Conservation (phyloP, 2,797 vertebrate species). For the Microctenopoma stevenorrisi region DNA sequence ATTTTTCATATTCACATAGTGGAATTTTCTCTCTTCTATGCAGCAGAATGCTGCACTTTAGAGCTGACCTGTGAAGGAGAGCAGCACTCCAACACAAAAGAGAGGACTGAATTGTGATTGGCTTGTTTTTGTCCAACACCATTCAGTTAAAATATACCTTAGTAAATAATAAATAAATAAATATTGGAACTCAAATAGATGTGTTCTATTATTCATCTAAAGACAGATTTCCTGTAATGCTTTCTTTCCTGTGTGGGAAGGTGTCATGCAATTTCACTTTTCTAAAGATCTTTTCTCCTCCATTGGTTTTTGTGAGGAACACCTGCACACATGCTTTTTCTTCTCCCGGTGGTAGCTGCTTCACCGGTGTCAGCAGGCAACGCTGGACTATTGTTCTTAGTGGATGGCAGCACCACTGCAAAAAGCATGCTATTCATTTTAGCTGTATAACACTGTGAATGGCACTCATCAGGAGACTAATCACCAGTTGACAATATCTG, state of each 20-base stretch:
- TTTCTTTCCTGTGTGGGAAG: constrained; percentile 33
- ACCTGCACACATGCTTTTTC: constrained; percentile 37
- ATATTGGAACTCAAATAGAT: constrained; percentile 7
- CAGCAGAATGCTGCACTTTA: too few relatives aligned
- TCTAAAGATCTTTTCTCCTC: constrained; percentile 12
- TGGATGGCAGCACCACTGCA: constrained; percentile 57
- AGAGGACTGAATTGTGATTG: too few relatives aligned
- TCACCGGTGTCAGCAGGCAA: constrained; percentile 42
- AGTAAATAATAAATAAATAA: neutral
- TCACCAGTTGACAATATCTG: constrained; percentile 66
- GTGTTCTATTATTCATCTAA: neutral
- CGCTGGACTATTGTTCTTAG: constrained; percentile 54
- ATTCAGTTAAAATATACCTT: too few relatives aligned
- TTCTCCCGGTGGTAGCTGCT: constrained; percentile 18
- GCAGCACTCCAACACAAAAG: too few relatives aligned
- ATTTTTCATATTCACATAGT: too few relatives aligned
- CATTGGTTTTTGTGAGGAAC: constrained; percentile 7
- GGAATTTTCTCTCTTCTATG: too few relatives aligned
- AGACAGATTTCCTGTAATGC: neutral
- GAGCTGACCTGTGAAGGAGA: too few relatives aligned
- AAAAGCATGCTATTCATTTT: constrained; percentile 57
- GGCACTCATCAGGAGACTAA: constrained; percentile 68
- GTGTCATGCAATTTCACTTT: constrained; percentile 31
- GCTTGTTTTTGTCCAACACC: too few relatives aligned
- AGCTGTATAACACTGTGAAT: constrained; percentile 65